Conservation (phyloP, 2,797 vertebrate genomes). For the Eidolon dupreanum region DNA sequence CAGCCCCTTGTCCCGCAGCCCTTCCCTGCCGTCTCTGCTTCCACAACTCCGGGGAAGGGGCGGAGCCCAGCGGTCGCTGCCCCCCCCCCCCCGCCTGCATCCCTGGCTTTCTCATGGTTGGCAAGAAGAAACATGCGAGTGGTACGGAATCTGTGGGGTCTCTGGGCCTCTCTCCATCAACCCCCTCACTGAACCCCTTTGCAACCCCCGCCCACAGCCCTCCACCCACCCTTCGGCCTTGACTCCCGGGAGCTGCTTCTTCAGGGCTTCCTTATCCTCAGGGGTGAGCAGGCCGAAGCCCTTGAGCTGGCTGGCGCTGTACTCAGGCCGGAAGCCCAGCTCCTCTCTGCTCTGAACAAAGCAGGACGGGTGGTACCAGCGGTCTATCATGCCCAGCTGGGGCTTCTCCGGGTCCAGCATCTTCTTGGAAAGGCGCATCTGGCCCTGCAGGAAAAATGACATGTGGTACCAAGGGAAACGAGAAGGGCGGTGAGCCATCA, state of each 20-base stretch:
- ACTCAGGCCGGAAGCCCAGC: conserved; percentile 92
- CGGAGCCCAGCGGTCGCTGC: fast-evolving
- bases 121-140: background rate
- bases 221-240: conserved; percentile 94
- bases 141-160: background rate
- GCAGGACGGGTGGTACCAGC: conserved; percentile 97
- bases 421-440: conserved; percentile 97
- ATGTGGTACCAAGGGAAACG: background rate
- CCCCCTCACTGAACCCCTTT: background rate
- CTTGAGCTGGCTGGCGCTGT: conserved; percentile 91
- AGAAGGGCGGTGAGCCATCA: background rate
- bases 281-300: conserved; percentile 91
- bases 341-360: conserved; percentile 93
- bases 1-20: too few relatives aligned
- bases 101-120: background rate
- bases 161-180: background rate
- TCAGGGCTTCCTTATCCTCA: conserved; percentile 95
- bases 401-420: conserved; percentile 95
- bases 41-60: background rate
- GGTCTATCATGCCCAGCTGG: conserved; percentile 97
- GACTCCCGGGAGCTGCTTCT: conserved; percentile 92
- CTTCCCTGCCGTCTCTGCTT: background rate
- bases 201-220: fast-evolving
- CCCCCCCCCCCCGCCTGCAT: fast-evolving
- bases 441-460: conserved; percentile 87